Conservation (phyloP, 2,888 invertebrate genomes). For the Diogma glabrata region DNA sequence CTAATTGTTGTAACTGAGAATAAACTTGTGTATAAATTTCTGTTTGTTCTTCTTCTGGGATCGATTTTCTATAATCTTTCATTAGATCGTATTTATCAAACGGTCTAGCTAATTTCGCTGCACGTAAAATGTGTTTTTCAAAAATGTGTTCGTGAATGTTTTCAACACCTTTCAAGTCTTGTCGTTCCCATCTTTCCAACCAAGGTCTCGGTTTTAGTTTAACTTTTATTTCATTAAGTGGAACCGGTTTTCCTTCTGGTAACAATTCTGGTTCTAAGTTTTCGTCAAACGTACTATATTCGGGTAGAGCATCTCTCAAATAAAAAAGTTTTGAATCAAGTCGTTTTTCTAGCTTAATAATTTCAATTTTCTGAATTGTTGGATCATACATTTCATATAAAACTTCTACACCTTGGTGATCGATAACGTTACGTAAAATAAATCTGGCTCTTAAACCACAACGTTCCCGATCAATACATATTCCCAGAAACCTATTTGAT, state of each 20-base stretch:
- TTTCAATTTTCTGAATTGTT: constrained; percentile 77
- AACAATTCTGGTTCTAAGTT: constrained; percentile 80
- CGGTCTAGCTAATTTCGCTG: constrained; percentile 50
- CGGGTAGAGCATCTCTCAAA: constrained; percentile 77
- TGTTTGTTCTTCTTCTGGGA: constrained; percentile 78
- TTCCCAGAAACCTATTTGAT: constrained; percentile 60
- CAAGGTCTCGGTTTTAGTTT: constrained; percentile 74
- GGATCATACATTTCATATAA: constrained; percentile 80
- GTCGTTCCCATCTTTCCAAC: constrained; percentile 80
- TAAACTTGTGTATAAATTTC: constrained; percentile 78
- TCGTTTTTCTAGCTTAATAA: constrained; percentile 82
- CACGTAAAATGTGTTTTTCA: constrained; percentile 40
- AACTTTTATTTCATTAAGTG: constrained; percentile 64
- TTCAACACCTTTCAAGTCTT: constrained; percentile 61
- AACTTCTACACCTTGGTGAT: constrained; percentile 66
- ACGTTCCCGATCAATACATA: constrained; percentile 79
- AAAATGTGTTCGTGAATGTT: constrained; percentile 46
- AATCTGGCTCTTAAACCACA: constrained; percentile 77
- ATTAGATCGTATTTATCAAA: constrained; percentile 90
- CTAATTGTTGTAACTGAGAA: constrained; percentile 58
- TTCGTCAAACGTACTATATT: constrained; percentile 85
- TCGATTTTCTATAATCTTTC: constrained; percentile 76
- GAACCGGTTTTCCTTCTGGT: constrained; percentile 65
- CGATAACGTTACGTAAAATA: constrained; percentile 83
- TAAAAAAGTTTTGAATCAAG: constrained; percentile 82